Conservation (phyloP, 2,888 invertebrate genomes). For the Tachina fera region DNA sequence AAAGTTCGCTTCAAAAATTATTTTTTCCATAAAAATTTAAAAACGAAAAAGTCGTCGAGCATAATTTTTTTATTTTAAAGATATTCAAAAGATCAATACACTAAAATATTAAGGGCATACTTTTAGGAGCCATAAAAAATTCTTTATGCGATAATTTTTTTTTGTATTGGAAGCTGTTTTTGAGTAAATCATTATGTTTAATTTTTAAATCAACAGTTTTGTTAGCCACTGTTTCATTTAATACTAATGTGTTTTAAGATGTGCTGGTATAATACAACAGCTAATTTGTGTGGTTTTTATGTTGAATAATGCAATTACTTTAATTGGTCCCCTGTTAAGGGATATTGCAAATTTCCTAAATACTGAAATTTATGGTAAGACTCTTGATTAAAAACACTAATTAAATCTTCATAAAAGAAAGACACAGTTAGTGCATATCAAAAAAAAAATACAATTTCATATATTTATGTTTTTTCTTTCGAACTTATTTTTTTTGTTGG, state of each 20-base stretch:
- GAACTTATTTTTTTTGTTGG: too few relatives aligned
- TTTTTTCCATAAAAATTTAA: too few relatives aligned
- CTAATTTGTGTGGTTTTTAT: neutral
- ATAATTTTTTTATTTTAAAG: too few relatives aligned
- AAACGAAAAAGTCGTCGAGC: too few relatives aligned
- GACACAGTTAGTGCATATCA: neutral
- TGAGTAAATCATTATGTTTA: neutral
- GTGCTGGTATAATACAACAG: neutral
- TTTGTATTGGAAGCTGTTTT: neutral
- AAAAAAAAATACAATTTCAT: neutral
- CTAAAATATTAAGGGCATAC: too few relatives aligned
- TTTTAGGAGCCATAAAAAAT: too few relatives aligned
- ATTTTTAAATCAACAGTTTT: neutral
- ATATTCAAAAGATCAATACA: too few relatives aligned
- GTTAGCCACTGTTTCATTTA: neutral
- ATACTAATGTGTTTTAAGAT: neutral
- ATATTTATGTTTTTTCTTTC: too few relatives aligned
- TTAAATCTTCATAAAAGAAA: neutral
- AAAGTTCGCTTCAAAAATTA: too few relatives aligned
- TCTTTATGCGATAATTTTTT: neutral
- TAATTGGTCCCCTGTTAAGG: slow-evolving; percentile 58
- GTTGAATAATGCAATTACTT: slow-evolving; percentile 45
- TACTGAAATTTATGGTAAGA: slow-evolving; percentile 20
- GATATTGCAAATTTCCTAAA: slow-evolving; percentile 53
- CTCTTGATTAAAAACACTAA: neutral